Evolutionary conservation across 2,888 invertebrate species (phyloP).

Genomic region (Phragmatobia fuliginosa): DNA sequence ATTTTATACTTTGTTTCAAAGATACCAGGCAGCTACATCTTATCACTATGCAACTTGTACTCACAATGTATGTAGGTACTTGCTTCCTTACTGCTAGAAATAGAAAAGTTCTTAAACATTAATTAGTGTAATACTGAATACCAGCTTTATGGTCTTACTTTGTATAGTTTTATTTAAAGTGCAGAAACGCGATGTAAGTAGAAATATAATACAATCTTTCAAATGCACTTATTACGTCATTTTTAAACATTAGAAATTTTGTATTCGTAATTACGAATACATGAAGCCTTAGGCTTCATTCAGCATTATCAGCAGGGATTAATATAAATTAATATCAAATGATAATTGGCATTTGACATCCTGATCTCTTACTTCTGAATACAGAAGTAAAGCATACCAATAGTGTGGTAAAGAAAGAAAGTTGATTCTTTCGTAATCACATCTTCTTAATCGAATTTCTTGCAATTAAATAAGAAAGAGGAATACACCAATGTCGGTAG

Average conservation of each 20-base stretch:
- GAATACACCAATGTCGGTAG: not conserved
- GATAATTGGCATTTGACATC: not conserved
- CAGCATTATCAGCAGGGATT: no score
- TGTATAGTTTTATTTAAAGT: not conserved
- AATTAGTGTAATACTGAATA: not conserved
- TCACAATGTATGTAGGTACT: not conserved
- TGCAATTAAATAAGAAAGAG: not conserved
- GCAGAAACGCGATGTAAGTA: not conserved
- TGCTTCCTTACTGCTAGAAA: not conserved
- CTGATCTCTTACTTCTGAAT: not conserved
- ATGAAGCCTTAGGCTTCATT: no score
- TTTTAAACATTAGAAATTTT: not conserved
- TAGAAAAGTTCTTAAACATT: not conserved
- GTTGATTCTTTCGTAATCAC: not conserved
- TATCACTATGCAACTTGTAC: not conserved
- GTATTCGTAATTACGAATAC: not conserved
- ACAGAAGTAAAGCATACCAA: not conserved
- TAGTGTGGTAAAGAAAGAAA: not conserved
- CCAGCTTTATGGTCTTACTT: not conserved
- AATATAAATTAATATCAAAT: not conserved
- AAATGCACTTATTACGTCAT: not conserved
- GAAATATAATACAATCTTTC: not conserved
- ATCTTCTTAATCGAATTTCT: not conserved
- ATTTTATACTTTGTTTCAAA: not conserved
- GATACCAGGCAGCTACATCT: not conserved